Conservation (phyloP, 2,113 vertebrate genomes). For the Amphiprion ocellaris region DNA sequence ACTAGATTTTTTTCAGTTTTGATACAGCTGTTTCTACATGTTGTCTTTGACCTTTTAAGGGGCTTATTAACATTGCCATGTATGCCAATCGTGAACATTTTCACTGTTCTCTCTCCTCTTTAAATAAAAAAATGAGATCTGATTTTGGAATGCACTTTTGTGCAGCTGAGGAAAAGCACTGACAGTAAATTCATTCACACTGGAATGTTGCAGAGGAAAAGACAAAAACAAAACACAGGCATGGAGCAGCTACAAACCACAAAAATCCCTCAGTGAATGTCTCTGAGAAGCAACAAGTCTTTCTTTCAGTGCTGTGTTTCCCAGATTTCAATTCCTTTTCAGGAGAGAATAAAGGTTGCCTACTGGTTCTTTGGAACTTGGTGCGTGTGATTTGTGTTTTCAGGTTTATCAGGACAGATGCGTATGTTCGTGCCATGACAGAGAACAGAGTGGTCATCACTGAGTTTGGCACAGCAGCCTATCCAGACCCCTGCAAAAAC, state of each 20-base stretch:
- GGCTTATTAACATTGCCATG: background rate
- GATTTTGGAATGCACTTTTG: background rate
- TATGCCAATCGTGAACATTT: no score
- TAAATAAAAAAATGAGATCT: background rate
- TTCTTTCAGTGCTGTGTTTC: no score
- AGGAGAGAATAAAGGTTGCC: background rate
- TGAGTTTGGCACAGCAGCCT: constrained; percentile 95
- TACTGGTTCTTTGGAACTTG: background rate
- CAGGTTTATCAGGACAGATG: constrained; percentile 92
- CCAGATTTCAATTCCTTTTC: no score
- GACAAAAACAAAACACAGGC: no score
- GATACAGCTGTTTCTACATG: no score
- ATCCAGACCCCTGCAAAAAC: constrained; percentile 98
- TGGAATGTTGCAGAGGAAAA: no score
- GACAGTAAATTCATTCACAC: no score
- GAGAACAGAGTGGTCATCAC: constrained; percentile 97
- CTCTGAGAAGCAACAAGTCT: no score
- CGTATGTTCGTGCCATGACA: constrained; percentile 93
- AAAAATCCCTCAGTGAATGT: no score
- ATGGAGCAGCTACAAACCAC: no score
- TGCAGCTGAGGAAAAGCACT: constrained; percentile 12
- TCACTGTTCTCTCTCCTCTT: no score
- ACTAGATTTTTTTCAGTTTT: no score
- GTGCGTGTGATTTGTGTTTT: background rate
- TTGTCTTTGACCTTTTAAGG: background rate